Evolutionary conservation across 2,797 vertebrate species (phyloP), one percentile per base, ranked within the genome.

Genomic region (Naso thynnoides): DNA sequence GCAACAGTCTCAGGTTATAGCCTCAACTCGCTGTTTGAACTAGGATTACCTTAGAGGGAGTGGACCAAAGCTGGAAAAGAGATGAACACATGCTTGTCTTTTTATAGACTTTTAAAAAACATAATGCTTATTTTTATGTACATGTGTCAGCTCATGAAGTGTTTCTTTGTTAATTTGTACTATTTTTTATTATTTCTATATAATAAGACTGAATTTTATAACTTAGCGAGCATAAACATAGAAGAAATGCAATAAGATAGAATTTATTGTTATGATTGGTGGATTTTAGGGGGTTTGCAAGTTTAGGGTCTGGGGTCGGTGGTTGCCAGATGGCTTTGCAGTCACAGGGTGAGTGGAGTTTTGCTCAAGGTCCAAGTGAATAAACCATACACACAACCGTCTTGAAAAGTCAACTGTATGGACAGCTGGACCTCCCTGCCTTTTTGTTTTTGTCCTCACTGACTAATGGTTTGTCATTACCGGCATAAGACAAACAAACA

Each of bases 21-120:
- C 88, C 86, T 86, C 80, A 79, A 60, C 61, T 78, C 45, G 26
- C 64, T 88, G 83, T 92, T 83, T 90, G 82, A 79, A 88, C 80
- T 77, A n/a, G 56, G 73, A 87, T 80, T 79, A 78, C 65, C 27
- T 68, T 55, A 48, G 44, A 48, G 60, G 68, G 74, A 82, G 82
- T 78, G 74, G 71, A 76, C 63, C 70, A 60, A 68, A 69, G 75
- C 66, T 73, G 60, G 66, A 41, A 82, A 83, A 47, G 31, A 58
- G 54, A 53, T 15, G 15, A 80, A 76, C 24, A 54, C 50, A 41
- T 45, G 61, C 11, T 45, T 45, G 27, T 61, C 50, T 67, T 45
- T 26, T 31, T n/a, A 62, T 39, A 58, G 27, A 33, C 8, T 27
- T 76, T 3, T 64, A 36, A n/a, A n/a, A n/a, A n/a, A n/a, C n/a